Base-by-base conservation (phyloP, 2,113 vertebrate genomes). In the Theristicus caerulescens region DNA sequence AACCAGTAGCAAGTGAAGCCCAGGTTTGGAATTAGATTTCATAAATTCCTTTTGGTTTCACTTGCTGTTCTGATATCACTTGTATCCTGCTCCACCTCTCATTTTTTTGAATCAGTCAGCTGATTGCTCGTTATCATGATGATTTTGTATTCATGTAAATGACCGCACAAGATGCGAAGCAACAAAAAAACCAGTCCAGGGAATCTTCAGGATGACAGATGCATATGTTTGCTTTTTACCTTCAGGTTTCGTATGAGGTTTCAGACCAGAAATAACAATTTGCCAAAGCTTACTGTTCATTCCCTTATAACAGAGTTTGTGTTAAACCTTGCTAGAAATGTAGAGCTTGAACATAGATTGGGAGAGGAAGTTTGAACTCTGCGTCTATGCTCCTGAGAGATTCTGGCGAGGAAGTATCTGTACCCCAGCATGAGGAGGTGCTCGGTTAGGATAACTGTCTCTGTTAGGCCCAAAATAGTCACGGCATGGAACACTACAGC, bases 401-500 rank as follows among this genome's bases (percentile, higher is more conserved):
- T 69, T 73, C 27, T 82, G 70, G 8, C 42, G 62, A 58, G 31
- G 54, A 59, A 44, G 10, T 40, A 11, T n/a, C 27, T 64, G 27
- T 77, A 38, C 27, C 27, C 16, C n/a, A 71, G 69, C 31, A 19
- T 9, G 65, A 66, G 31, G 78, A 87, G 65, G 40, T 70, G 29
- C 54, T 93, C 40, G 26, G 13, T 13, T 58, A 25, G 31, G 49
- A 17, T 40, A 34, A 38, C 11, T 82, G 20, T 36, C 51, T 73
- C 85, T 52, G 9, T 72, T 24, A 44, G 49, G 13, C 40, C 31
- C 4, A 4, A 51, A 80, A 69, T 32, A 57, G 31, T 72, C 49
- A 62, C 0, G 0, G 19, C 27, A 2, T 10, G 22, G n/a, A 66
- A 16, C 7, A 19, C 38, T 52, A 8, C 25, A 51, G 78, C 62